Evolutionary conservation across 2,797 vertebrate genomes (phyloP), one percentile per base, ranked within the genome.

Genomic region (Aldrovandia affinis): DNA sequence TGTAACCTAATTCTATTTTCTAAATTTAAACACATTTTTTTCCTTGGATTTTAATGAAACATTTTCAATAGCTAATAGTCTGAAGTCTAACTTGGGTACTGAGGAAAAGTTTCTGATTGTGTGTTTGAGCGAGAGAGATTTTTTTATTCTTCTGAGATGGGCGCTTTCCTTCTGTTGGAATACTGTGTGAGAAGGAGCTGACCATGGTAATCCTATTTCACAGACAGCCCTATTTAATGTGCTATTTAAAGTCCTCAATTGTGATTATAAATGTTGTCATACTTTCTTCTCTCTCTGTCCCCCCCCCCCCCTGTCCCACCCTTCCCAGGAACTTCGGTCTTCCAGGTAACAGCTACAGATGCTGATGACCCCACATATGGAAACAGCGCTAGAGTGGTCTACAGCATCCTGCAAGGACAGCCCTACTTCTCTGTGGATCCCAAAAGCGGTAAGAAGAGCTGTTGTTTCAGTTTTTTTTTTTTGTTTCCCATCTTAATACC

Each of bases 351-450:
- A 57, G 98, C 98, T 3, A 97, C 96, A 0, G 98, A 99, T 86
- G 97, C 97, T 0, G 98, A 99, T 79, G 98, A 99, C 83, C 98
- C 98, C 83, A 99, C 98, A 3, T 99, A 99, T 33, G 98, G 98
- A 91, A 99, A 99, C 91, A 99, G 98, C 0, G 98, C 98, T 50
- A 96, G 97, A 25, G 97, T 99, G 79, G 97, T 99, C 78, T 99
- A 99, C 93, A 99, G 98, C 81, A 98, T 99, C 91, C 96, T 99
- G 79, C 97, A 99, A 91, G 98, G 98, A 92, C 98, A 99, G 91
- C 98, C 98, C 85, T 99, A 99, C 92, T 99, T 99, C 93, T 99
- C 98, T 0, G 97, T 99, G 78, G 98, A 99, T 90, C 98, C 98
- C 79, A 99, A 99, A 96, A 98, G 98, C 94, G 98, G 98, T 99